Evolutionary conservation across 1,140 invertebrate genomes (phyloP).

Genomic region (Drosophila sechellia): DNA sequence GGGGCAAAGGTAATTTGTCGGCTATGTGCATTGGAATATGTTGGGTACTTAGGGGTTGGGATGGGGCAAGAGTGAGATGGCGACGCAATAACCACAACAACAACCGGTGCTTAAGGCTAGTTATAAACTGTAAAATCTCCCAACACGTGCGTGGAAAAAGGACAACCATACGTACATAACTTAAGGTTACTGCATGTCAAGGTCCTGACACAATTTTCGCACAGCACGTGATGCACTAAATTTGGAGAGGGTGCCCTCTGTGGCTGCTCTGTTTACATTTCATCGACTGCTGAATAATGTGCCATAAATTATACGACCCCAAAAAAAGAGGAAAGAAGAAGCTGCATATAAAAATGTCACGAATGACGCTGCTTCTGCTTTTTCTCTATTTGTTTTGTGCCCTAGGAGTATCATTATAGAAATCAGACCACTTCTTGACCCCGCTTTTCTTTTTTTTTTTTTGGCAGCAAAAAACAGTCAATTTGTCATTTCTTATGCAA

Average conservation of each 20-base stretch:
- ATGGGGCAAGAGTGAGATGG: slow-evolving; percentile 4
- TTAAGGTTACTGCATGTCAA: slow-evolving; percentile 66
- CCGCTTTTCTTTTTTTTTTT: slow-evolving; percentile 1
- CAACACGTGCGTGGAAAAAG: slow-evolving; percentile 9
- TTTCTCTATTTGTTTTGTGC: slow-evolving; percentile 10
- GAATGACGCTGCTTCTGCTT: slow-evolving; percentile 24
- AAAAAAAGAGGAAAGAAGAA: background rate
- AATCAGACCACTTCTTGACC: slow-evolving; percentile 36
- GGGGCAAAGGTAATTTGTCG: slow-evolving; percentile 28
- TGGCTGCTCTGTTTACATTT: slow-evolving; percentile 38
- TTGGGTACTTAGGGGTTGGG: background rate
- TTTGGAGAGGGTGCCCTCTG: background rate
- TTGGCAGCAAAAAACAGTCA: slow-evolving; percentile 49
- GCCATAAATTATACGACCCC: slow-evolving; percentile 36
- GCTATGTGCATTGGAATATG: slow-evolving; percentile 39
- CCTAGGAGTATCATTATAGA: slow-evolving; percentile 18
- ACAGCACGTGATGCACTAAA: slow-evolving; percentile 51
- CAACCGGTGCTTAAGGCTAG: slow-evolving; percentile 60
- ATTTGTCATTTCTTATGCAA: slow-evolving; percentile 31
- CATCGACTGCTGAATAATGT: slow-evolving; percentile 43
- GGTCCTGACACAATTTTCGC: slow-evolving; percentile 69
- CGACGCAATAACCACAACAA: slow-evolving; percentile 48
- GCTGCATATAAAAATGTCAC: slow-evolving; percentile 24
- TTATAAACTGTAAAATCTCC: slow-evolving; percentile 13
- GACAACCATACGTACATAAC: slow-evolving; percentile 51